Evolutionary conservation across 2,888 invertebrate genomes (phyloP), one percentile per base, ranked within the genome.

Genomic region (Chrysomela aeneicollis): DNA sequence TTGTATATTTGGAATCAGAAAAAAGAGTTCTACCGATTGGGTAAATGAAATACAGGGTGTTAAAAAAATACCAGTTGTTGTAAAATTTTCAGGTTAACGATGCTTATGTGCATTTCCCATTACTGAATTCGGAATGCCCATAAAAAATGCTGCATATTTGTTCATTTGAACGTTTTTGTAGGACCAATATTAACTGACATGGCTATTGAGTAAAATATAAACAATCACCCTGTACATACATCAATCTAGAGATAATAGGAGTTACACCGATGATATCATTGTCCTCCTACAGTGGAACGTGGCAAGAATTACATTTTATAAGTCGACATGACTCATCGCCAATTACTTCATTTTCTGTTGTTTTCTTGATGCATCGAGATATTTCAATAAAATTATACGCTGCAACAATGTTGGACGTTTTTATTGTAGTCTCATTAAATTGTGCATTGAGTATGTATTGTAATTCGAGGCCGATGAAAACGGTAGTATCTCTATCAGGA

Each of bases 251-350:
- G 47, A 61, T 70, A 74, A 69, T 75, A 71, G 58, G 55, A 46
- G 49, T 37, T 53, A 52, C 68, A 63, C 55, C 63, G 73, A 71
- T 78, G 77, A 78, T 76, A 76, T 78, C 76, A 78, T 72, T 74
- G 70, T 71, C 65, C 75, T 68, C 76, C 78, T 73, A 77, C 76
- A 71, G 62, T 67, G 71, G 69, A 73, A 77, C 76, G 77, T 76
- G 76, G 71, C 69, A 69, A 69, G 74, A 74, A 75, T 74, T 75
- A 71, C 73, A 74, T 73, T 74, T 67, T 70, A 74, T 74, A 72
- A 74, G 71, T 65, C 12, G 35, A 42, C 9, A 57, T 67, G 62
- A 66, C 51, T 66, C 66, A 66, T 66, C n/a, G 59, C 30, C 66
- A 67, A 63, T 67, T 67, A 63, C 50, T 53, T 60, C 61, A 61